Evolutionary conservation across 2,113 vertebrate genomes (phyloP), one percentile per base, ranked within the genome.

Genomic region (Calonectris borealis): DNA sequence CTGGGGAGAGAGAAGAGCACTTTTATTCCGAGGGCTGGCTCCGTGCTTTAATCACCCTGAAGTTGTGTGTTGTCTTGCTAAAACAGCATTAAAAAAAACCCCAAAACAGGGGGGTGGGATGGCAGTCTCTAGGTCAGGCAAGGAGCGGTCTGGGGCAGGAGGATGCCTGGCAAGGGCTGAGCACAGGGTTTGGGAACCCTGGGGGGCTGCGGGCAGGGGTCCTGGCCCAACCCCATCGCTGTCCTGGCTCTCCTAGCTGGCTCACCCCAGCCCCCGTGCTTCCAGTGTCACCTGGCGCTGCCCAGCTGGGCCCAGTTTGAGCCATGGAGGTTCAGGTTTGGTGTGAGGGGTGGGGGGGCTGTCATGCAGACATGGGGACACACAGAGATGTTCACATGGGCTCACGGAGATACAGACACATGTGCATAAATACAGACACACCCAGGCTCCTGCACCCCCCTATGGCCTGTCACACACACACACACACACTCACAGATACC

Each of bases 31-130:
- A 81, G 54, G 62, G 17, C 42, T 12, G 13, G 81, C 79, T 82
- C 83, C 32, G 58, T 75, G 83, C 27, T 95, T 96, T 20, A 85
- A 81, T 92, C 76, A 86, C 49, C 22, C 64, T 92, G 86, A 94
- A 78, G 76, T 73, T 40, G 64, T 73, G 20, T 21, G 70, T 44
- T 58, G 24, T 52, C 69, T 46, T 91, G 72, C 51, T 92, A 60
- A 91, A 95, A 75, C 65, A 64, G 72, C 60, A 77, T 51, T 6
- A 69, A 78, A 83, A 64, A 29, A 40, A 14, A 46, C 19, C 9
- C 19, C 18, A 19, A 21, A 21, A 64, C 1, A 4, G 11, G 24
- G 49, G 64, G 34, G 25, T 0, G 2, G 58, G 40, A 36, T 36
- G 61, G 36, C 54, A 49, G 21, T 4, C 15, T 40, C 38, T 66